Evolutionary conservation across 2,113 vertebrate species (phyloP), one percentile per base, ranked within the genome.

Genomic region (Cyphomyrus plagiostoma): DNA sequence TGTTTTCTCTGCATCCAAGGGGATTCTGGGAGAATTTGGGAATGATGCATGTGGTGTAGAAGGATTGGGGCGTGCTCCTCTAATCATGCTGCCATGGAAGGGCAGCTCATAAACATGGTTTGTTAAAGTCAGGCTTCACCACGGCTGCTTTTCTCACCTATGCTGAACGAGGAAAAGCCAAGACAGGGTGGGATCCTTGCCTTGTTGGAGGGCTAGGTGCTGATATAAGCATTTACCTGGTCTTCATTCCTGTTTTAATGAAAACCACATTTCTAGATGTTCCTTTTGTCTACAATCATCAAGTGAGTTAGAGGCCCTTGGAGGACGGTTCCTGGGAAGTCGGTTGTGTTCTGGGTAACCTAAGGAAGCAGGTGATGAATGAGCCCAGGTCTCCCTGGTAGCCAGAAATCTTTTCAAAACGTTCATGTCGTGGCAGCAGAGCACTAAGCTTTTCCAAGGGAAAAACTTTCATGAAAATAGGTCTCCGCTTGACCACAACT

Each of bases 301-400:
- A 91, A 74, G 87, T 93, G 92, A 94, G 90, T 94, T 92, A 91
- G 89, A 91, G 92, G 91, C 89, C 90, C 86, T 93, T 89, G 89
- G 90, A 93, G 93, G 90, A 52, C 88, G 86, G 91, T 88, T 93
- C 89, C 89, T 91, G 91, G 88, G 91, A 90, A 92, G 90, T 92
- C 74, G 92, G 93, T 74, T 48, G 74, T 91, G 91, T 91, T 91
- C 89, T 77, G 53, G 66, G 84, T 42, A 89, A 90, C 90, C 92
- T 92, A 89, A 91, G 86, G 86, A 92, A 87, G 88, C 90, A 89
- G 91, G 90, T 94, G 93, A 96, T 95, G 91, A 91, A 95, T 95
- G 94, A 90, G 87, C 91, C 91, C 91, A 91, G 92, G 90, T 92
- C 92, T 89, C 77, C 15, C 88, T 92, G 74, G 91, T 77, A 88